A percentile compares a stretch with the other conserved stretches of the same genome.
phyloP scores from a whole-genome alignment of 23 tunicate genomes.

The Oikopleura dioica region DNA sequence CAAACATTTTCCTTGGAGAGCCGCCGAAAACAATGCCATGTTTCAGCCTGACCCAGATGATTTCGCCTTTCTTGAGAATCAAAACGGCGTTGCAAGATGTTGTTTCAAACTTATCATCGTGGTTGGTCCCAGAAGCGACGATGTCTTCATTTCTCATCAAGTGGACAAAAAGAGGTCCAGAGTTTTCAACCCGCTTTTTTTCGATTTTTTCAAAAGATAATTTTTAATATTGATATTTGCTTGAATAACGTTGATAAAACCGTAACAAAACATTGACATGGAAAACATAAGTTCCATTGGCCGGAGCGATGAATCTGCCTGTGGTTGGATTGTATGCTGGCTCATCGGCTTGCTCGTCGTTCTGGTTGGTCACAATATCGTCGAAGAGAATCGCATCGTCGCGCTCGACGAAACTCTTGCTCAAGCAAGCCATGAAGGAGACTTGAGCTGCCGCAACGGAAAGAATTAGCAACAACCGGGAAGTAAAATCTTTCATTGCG shows the following conservation, averaged over 20 bases:
- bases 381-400: slow-evolving; percentile 55
- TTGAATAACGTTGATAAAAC: too few relatives aligned
- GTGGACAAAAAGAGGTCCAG: slow-evolving; percentile 42
- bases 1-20: too few relatives aligned
- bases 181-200: slow-evolving; percentile 33
- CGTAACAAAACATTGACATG: slow-evolving; percentile 35
- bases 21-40: slow-evolving; percentile 68
- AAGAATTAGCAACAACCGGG: too few relatives aligned
- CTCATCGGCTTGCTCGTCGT: slow-evolving; percentile 1
- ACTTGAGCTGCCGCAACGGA: too few relatives aligned
- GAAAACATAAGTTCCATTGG: slow-evolving; percentile 54
- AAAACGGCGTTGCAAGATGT: slow-evolving; percentile 36
- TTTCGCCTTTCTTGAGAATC: slow-evolving; percentile 41
- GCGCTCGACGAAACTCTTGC: slow-evolving; percentile 33
- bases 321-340: slow-evolving; percentile 38
- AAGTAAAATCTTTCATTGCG: too few relatives aligned
- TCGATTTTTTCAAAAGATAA: too few relatives aligned
- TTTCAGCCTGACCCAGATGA: slow-evolving; percentile 68
- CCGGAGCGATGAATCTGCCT: slow-evolving; percentile 77
- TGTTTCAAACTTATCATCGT: slow-evolving; percentile 64
- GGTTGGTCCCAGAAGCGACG: slow-evolving; percentile 58
- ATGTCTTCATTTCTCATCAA: slow-evolving; percentile 52
- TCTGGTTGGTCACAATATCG: slow-evolving; percentile 44
- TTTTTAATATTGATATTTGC: too few relatives aligned
- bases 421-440: slow-evolving; percentile 78